phyloP scores from a whole-genome alignment of 2,888 invertebrate species.

The Macropis europaea region DNA sequence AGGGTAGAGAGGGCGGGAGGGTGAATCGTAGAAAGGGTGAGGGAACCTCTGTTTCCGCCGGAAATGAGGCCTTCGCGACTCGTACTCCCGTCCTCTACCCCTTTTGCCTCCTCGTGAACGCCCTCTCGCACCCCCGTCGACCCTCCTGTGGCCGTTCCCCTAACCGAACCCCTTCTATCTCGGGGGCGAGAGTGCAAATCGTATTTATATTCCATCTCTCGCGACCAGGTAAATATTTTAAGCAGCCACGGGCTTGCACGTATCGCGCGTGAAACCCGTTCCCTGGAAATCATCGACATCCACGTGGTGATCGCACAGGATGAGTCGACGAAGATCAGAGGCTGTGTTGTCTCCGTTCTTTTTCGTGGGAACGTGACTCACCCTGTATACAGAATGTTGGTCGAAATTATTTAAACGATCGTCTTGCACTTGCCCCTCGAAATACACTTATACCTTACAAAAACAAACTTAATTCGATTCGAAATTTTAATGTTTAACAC shows the following conservation, averaged over 20 bases:
- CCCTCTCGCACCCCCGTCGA: conserved; percentile 31
- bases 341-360: no score
- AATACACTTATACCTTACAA: no score
- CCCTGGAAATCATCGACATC: conserved; percentile 8
- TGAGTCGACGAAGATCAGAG: background rate
- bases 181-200: conserved; percentile 69
- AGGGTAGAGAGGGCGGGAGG: conserved; percentile 16
- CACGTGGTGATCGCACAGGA: background rate
- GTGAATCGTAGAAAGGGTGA: conserved; percentile 53
- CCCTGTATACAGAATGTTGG: no score
- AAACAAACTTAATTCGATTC: no score
- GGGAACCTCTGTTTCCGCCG: conserved; percentile 76
- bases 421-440: no score
- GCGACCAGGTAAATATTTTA: conserved; percentile 69
- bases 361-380: no score
- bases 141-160: conserved; percentile 29
- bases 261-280: background rate
- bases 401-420: no score
- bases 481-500: no score
- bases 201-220: conserved; percentile 77
- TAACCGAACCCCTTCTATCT: conserved; percentile 51
- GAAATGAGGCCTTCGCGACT: conserved; percentile 76
- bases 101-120: conserved; percentile 37
- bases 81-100: conserved; percentile 50
- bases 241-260: background rate